Percentiles rank a stretch among this genome's conserved stretches.
Conservation (phyloP, 2,888 invertebrate genomes). For the Cybosia mesomella region DNA sequence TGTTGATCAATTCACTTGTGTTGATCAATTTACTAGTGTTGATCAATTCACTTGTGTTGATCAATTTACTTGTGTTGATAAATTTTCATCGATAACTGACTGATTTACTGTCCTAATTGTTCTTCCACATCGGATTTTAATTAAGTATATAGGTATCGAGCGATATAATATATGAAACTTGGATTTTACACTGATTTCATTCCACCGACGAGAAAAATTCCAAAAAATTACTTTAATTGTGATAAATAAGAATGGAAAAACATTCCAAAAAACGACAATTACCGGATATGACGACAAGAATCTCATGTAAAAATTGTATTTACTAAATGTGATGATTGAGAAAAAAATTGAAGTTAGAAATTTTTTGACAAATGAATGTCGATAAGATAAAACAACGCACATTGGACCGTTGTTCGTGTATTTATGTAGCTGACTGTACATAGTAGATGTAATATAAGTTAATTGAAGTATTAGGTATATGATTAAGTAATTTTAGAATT, state of each 20-base stretch:
- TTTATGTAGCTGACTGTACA: conserved; percentile 73
- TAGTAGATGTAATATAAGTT: conserved; percentile 69
- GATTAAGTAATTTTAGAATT: conserved; percentile 71
- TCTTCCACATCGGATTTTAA: not conserved
- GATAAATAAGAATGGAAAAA: conserved; percentile 37
- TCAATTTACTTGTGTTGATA: too few relatives aligned
- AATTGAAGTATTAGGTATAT: conserved; percentile 75
- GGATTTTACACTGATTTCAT: conserved; percentile 40
- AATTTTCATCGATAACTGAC: not conserved
- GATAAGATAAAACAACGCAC: conserved; percentile 49
- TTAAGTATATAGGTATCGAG: not conserved
- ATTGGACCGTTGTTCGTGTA: conserved; percentile 43
- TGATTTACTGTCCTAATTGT: not conserved
- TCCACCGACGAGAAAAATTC: conserved; percentile 35
- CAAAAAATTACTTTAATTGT: conserved; percentile 24
- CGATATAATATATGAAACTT: not conserved
- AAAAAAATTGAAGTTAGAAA: conserved; percentile 30
- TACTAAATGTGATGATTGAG: conserved; percentile 36
- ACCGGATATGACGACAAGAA: conserved; percentile 63
- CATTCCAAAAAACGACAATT: conserved; percentile 63
- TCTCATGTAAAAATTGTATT: conserved; percentile 62
- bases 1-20: not conserved
- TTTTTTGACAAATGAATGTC: conserved; percentile 26
- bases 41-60: not conserved
- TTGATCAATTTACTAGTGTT: not conserved